A percentile compares a stretch with the other conserved stretches of the same genome.
Conservation (phyloP, 2,888 invertebrate genomes). For the Globia sparganii region DNA sequence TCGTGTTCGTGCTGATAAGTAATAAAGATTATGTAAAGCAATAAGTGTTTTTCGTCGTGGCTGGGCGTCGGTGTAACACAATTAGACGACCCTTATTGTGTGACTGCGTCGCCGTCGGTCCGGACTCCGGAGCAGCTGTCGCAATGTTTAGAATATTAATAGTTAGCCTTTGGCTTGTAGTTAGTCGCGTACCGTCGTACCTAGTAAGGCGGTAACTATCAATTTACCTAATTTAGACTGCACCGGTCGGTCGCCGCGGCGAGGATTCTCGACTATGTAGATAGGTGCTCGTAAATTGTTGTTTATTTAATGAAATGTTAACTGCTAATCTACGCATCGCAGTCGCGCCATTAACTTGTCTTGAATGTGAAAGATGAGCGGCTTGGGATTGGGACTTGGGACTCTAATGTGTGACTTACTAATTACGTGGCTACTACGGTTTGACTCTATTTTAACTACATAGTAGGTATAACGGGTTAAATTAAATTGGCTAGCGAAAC, state of each 20-base stretch:
- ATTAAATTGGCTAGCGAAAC: neutral
- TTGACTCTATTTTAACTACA: slow-evolving; percentile 8
- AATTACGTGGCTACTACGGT: slow-evolving; percentile 24
- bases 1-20: slow-evolving; percentile 66
- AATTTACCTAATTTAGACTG: slow-evolving; percentile 59
- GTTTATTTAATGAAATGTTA: slow-evolving; percentile 60
- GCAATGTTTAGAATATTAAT: slow-evolving; percentile 62
- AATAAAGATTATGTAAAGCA: slow-evolving; percentile 68
- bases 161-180: slow-evolving; percentile 57
- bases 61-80: slow-evolving; percentile 53
- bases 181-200: slow-evolving; percentile 30
- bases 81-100: slow-evolving; percentile 62
- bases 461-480: neutral
- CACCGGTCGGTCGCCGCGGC: slow-evolving; percentile 13
- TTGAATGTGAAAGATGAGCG: slow-evolving; percentile 44
- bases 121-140: slow-evolving; percentile 49
- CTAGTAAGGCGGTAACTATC: slow-evolving; percentile 51
- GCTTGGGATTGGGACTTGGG: slow-evolving; percentile 36
- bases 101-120: slow-evolving; percentile 45
- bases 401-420: slow-evolving; percentile 33
- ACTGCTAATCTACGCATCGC: slow-evolving; percentile 54
- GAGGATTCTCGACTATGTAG: slow-evolving; percentile 48
- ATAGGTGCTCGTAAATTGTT: slow-evolving; percentile 53
- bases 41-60: slow-evolving; percentile 64
- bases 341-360: slow-evolving; percentile 56